A percentile compares a stretch with the other conserved stretches of the same genome.
Evolutionary conservation across 2,113 vertebrate species (phyloP).

Genomic region (Sterrhoptilus dennistouni): DNA sequence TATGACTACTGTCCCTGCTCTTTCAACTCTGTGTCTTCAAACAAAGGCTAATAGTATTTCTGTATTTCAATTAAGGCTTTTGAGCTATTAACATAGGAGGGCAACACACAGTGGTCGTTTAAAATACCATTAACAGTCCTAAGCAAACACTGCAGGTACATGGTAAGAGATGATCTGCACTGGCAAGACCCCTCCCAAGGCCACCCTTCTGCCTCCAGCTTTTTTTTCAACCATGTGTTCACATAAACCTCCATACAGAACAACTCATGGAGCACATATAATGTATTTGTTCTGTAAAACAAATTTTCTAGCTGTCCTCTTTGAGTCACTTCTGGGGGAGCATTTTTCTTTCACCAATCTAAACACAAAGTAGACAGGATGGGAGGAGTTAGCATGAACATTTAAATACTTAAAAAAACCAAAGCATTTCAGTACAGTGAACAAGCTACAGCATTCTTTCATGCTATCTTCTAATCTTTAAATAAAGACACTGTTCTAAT

Average conservation of each 20-base stretch:
- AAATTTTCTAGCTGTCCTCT: not conserved
- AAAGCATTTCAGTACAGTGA: not conserved
- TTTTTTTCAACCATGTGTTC: not conserved
- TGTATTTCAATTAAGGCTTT: not conserved
- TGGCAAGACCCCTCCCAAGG: not conserved
- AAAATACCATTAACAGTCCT: not conserved
- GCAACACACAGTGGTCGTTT: not conserved
- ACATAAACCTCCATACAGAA: not conserved
- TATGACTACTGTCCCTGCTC: not conserved
- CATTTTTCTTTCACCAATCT: not conserved
- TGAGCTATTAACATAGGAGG: not conserved
- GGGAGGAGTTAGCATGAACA: not conserved
- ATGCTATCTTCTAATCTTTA: not conserved
- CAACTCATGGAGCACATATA: not conserved
- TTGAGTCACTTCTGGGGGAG: not conserved
- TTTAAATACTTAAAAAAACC: slow-evolving; percentile 1
- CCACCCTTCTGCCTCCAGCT: not conserved
- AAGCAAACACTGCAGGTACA: not conserved
- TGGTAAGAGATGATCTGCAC: not conserved
- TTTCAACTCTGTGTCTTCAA: not conserved
- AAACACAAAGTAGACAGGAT: slow-evolving; percentile 11
- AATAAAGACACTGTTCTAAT: not conserved
- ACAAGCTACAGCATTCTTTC: not conserved
- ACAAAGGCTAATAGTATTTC: not conserved
- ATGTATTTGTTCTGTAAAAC: not conserved